Conservation (phyloP, 2,888 invertebrate species). For the Cephus pygmeus region DNA sequence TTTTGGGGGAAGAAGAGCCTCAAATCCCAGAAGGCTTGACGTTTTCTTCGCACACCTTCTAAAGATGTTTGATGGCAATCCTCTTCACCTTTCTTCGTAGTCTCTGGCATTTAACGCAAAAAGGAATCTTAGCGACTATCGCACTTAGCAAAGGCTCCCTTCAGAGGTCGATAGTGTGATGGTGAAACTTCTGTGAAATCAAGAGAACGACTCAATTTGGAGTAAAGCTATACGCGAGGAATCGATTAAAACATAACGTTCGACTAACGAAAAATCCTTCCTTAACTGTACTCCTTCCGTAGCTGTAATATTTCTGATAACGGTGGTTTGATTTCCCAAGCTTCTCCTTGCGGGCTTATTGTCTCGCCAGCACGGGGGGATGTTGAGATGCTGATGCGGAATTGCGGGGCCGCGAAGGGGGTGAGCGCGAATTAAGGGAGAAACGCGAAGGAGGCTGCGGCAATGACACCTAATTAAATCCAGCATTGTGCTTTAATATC, state of each 20-base stretch:
- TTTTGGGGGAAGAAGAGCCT: background rate
- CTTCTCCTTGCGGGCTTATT: background rate
- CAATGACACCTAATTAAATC: slow-evolving; percentile 40
- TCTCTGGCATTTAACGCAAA: background rate
- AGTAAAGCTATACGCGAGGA: background rate
- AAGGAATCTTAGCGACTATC: too few species aligned
- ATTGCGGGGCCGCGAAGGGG: background rate
- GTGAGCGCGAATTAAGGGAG: background rate
- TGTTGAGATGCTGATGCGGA: background rate
- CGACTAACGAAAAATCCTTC: background rate
- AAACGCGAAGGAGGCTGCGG: slow-evolving; percentile 16
- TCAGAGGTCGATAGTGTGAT: background rate
- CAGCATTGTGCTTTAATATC: slow-evolving; percentile 36
- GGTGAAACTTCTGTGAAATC: background rate
- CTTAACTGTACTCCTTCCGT: background rate
- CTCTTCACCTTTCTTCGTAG: background rate
- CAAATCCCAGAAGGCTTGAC: background rate
- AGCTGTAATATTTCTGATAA: background rate
- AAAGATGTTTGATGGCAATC: background rate
- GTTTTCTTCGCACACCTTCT: background rate
- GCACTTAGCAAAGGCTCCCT: background rate
- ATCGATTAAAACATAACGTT: background rate
- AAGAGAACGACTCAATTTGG: background rate
- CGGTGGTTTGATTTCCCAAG: slow-evolving; percentile 5
- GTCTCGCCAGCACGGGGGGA: background rate